phyloP scores from a whole-genome alignment of 2,797 vertebrate species.

The Gymnoscopelus microlampas region DNA sequence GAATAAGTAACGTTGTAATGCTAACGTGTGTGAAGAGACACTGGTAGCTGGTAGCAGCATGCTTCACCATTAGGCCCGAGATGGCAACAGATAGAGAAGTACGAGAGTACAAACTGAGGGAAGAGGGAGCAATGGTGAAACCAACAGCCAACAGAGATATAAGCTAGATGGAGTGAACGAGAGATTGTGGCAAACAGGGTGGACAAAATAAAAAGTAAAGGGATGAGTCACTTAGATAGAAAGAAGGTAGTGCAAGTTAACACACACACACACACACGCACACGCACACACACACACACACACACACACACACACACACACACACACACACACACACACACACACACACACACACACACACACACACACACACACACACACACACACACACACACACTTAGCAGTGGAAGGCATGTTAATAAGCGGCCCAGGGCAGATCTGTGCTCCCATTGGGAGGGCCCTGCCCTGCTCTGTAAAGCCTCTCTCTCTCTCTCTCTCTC shows the following conservation, averaged over 20 bases:
- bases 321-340: background rate
- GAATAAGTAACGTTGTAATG: background rate
- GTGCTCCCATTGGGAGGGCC: conserved; percentile 69
- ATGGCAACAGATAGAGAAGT: background rate
- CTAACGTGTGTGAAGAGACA: background rate
- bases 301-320: conserved; percentile 33
- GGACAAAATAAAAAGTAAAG: conserved; percentile 27
- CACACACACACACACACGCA: background rate
- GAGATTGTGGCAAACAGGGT: conserved; percentile 23
- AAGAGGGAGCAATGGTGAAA: background rate
- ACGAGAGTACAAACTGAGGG: background rate
- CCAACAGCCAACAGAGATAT: too few species aligned
- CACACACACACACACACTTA: conserved; percentile 69
- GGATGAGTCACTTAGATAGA: conserved; percentile 57
- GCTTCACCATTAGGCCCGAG: background rate
- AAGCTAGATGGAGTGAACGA: conserved; percentile 1
- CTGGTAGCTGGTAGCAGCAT: background rate
- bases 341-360: conserved; percentile 55
- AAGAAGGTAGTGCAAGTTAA: conserved; percentile 44
- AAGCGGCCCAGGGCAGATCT: conserved; percentile 70
- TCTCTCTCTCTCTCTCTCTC: conserved; percentile 71
- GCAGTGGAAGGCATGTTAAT: conserved; percentile 79
- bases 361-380: conserved; percentile 27
- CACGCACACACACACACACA: conserved; percentile 49
- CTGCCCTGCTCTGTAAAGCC: conserved; percentile 74